Conservation (phyloP, 1,140 invertebrate species). For the Pemphigus obesinymphae region DNA sequence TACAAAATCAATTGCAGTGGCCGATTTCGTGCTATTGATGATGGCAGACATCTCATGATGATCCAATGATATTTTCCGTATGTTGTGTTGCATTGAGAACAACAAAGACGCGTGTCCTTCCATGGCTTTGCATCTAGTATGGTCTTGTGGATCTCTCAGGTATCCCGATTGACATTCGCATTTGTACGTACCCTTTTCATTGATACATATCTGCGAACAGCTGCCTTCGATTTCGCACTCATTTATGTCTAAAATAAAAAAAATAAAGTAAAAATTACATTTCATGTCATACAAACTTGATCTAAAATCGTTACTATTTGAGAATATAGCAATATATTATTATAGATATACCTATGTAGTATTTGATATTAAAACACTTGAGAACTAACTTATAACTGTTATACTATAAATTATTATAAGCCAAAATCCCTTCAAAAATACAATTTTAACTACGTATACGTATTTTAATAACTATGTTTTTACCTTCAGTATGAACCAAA, state of each 20-base stretch:
- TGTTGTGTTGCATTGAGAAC: conserved; percentile 79
- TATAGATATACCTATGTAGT: too few species aligned
- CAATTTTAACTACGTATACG: too few species aligned
- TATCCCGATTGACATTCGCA: conserved; percentile 88
- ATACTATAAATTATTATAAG: too few species aligned
- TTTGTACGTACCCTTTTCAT: conserved; percentile 86
- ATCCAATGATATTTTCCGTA: conserved; percentile 68
- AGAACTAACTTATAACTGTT: too few species aligned
- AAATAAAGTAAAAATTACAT: too few species aligned
- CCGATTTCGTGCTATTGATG: conserved; percentile 76
- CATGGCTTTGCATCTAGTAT: conserved; percentile 76
- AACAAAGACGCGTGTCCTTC: conserved; percentile 70
- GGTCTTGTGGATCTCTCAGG: conserved; percentile 73
- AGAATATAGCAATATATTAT: too few species aligned
- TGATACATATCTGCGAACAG: conserved; percentile 89
- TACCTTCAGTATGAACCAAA: too few species aligned
- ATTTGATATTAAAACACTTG: too few species aligned
- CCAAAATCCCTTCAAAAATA: too few species aligned
- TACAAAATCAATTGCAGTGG: conserved; percentile 82
- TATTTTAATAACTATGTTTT: too few species aligned
- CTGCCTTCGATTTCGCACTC: conserved; percentile 83
- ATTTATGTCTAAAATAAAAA: conserved; percentile 83
- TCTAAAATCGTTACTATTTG: too few species aligned
- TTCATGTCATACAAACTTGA: too few species aligned
- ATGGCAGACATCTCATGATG: conserved; percentile 84